Evolutionary conservation across 2,113 vertebrate species (phyloP).

Genomic region (Pollachius pollachius): DNA sequence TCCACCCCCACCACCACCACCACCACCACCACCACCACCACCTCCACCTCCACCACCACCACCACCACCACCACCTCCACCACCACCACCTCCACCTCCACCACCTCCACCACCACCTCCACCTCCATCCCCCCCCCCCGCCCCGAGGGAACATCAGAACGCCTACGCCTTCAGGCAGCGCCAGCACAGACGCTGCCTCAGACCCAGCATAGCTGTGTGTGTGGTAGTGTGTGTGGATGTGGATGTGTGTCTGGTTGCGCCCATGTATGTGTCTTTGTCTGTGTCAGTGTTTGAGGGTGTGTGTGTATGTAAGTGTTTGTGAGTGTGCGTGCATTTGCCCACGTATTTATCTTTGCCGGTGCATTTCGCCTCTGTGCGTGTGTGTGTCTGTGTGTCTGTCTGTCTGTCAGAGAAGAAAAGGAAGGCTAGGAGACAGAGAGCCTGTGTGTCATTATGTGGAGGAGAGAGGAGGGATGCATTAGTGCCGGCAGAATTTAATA

Average conservation of each 20-base stretch:
- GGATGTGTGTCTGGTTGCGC: background rate
- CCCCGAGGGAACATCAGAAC: constrained; percentile 22
- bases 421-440: constrained; percentile 23
- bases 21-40: too few relatives aligned
- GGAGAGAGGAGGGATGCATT: constrained; percentile 32
- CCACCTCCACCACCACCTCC: too few relatives aligned
- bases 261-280: constrained; percentile 6
- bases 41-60: too few relatives aligned
- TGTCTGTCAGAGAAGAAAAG: constrained; percentile 14
- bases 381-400: constrained; percentile 11
- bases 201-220: background rate
- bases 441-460: constrained; percentile 13
- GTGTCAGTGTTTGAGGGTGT: background rate
- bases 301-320: constrained; percentile 11
- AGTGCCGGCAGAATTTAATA: constrained; percentile 40
- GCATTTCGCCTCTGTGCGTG: constrained; percentile 13
- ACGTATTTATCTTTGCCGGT: constrained; percentile 11
- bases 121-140: too few relatives aligned
- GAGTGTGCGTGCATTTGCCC: background rate
- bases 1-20: too few relatives aligned
- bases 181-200: constrained; percentile 20
- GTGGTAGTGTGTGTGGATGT: background rate
- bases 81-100: background rate
- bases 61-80: too few relatives aligned
- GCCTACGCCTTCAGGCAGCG: background rate